These are phyloP conservation scores for Pseudococcus longispinus DNA, from an alignment of 2,888 invertebrate species.

Conservation along the genomic window DNA sequence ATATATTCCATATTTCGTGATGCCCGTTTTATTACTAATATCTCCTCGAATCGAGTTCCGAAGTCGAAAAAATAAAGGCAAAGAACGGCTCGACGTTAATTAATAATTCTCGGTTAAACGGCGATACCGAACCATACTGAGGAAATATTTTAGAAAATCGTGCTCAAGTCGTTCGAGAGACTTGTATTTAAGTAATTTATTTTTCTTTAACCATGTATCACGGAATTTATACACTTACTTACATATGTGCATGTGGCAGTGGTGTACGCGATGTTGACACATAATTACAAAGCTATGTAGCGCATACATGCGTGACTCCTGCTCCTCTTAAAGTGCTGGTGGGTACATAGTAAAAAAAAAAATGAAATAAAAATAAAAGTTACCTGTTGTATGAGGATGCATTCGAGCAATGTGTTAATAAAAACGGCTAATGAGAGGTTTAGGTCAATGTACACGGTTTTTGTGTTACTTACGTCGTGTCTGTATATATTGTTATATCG, in stretches of 20 bases:
- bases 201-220: neutral
- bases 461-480: neutral
- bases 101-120: neutral
- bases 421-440: constrained; percentile 26
- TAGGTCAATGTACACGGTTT: constrained; percentile 23
- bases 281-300: constrained; percentile 8
- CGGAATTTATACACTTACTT: neutral
- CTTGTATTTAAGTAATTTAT: constrained; percentile 1
- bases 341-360: neutral
- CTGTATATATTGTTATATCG: neutral
- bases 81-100: neutral
- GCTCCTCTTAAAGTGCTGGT: neutral
- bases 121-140: neutral
- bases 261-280: constrained; percentile 16
- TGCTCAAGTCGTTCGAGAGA: neutral
- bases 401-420: constrained; percentile 17
- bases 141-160: constrained; percentile 15
- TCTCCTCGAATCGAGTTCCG: neutral
- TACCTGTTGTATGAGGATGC: constrained; percentile 14
- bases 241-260: neutral
- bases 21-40: neutral
- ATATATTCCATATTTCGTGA: neutral
- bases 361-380: neutral
- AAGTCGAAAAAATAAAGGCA: neutral
- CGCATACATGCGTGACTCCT: constrained; percentile 35